These are phyloP conservation scores for Lophura nycthemera DNA, from an alignment of 2,113 vertebrate species.

Conservation along the genomic window DNA sequence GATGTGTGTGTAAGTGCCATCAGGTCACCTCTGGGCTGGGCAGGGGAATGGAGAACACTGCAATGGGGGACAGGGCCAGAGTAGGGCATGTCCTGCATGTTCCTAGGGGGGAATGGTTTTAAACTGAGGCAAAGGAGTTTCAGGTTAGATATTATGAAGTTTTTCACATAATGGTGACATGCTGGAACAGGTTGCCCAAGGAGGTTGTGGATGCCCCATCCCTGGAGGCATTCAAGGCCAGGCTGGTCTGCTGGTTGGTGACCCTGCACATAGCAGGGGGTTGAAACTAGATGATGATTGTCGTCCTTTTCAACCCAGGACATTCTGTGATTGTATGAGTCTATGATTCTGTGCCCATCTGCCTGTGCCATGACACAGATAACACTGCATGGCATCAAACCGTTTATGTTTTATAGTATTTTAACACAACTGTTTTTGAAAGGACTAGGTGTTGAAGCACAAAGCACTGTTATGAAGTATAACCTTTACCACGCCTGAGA, in stretches of 20 bases:
- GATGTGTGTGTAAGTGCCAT: accelerated
- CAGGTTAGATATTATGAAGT: no score
- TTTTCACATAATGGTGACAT: no score
- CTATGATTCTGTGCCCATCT: not conserved
- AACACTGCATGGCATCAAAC: accelerated
- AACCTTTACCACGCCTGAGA: not conserved
- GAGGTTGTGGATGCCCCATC: no score
- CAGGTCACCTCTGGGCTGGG: not conserved
- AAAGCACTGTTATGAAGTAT: not conserved
- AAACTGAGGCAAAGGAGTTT: no score
- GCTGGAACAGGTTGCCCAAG: no score
- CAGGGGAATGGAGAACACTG: not conserved
- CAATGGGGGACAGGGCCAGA: not conserved
- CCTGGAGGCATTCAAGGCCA: no score
- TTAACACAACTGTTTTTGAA: not conserved
- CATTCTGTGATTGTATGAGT: no score
- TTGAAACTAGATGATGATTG: no score
- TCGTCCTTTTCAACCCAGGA: no score
- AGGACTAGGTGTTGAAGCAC: not conserved
- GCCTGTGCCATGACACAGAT: not conserved
- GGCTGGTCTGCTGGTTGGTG: no score
- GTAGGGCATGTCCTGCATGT: not conserved
- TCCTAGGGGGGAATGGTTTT: no score
- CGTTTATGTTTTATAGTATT: not conserved
- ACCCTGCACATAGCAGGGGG: no score